These are phyloP conservation scores for Netelia melanura DNA, from an alignment of 2,888 invertebrate species.

Conservation along the genomic window DNA sequence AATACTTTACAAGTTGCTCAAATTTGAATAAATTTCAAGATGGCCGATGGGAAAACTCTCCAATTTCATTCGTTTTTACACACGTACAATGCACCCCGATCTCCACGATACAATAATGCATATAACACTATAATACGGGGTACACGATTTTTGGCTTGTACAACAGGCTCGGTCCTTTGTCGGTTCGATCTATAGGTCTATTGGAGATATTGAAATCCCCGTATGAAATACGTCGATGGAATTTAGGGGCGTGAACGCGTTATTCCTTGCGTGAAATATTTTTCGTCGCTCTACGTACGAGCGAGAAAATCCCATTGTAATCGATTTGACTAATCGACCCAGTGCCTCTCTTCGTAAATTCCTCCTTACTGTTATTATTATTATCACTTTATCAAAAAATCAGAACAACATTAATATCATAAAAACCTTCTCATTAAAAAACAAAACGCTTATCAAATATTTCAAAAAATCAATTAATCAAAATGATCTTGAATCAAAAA, in stretches of 20 bases:
- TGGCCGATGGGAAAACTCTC: no score
- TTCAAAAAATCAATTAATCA: no score
- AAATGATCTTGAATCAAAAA: no score
- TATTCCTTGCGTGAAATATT: not conserved
- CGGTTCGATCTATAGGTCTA: constrained; percentile 1
- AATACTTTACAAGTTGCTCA: no score
- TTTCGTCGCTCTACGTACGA: constrained; percentile 13
- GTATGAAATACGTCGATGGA: not conserved
- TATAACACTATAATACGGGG: constrained; percentile 37
- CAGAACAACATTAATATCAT: no score
- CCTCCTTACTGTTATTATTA: not conserved
- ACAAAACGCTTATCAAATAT: no score
- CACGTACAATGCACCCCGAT: constrained; percentile 29
- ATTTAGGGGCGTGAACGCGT: constrained; percentile 7
- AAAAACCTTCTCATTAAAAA: no score
- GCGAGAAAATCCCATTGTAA: constrained; percentile 18
- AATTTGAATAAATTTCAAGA: no score
- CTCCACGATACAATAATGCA: constrained; percentile 22
- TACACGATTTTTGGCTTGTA: constrained; percentile 28
- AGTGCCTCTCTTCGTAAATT: not conserved
- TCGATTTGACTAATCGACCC: constrained; percentile 32
- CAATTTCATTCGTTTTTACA: not conserved
- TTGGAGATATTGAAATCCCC: constrained; percentile 25
- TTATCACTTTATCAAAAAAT: no score
- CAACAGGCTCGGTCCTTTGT: constrained; percentile 1